Base-by-base conservation (phyloP, 2,888 invertebrate species). In the Uloborus plumipes region DNA sequence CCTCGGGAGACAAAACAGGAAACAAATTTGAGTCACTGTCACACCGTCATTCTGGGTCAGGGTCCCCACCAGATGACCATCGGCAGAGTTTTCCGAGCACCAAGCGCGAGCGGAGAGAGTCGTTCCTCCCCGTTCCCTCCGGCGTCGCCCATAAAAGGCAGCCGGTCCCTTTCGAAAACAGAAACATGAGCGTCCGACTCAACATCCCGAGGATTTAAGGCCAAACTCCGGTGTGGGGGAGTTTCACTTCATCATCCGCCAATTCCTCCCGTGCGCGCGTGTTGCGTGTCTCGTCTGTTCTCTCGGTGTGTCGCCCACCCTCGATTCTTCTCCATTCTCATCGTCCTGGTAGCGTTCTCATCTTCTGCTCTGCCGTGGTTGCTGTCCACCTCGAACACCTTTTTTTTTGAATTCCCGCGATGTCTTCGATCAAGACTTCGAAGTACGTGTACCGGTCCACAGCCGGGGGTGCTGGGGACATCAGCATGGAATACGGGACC, bases 401-500 rank as follows among this genome's bases (percentile, higher is more conserved):
- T n/a, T 26, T n/a, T n/a, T n/a, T n/a, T 20, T 22, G 59, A 26
- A 62, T 18, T 7, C 6, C 22, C 2, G 58, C 55, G 47, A 82
- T 82, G 82, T 79, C 85, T 51, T 69, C 94, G 89, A 94, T 95
- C 90, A 96, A 95, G 91, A 87, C 89, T 71, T 86, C 86, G 73
- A 88, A 87, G 78, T 96, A 96, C 92, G 93, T 94, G 90, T 97
- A 97, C 92, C 94, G 95, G 91, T 94, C 95, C 89, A 86, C 86
- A 79, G 92, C 93, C 89, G 94, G 94, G 89, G 93, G 93, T 89
- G 93, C 93, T 15, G 87, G 86, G 26, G 86, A 87, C 64, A 94
- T 96, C 90, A 95, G 94, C 93, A 95, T 97, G 92, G 96, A 96
- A 92, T 97, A 96, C 92, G 94, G 94, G 91, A 93, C 95, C 91